Base-by-base conservation (phyloP, 1,140 invertebrate species). In the Nilaparvata lugens region DNA sequence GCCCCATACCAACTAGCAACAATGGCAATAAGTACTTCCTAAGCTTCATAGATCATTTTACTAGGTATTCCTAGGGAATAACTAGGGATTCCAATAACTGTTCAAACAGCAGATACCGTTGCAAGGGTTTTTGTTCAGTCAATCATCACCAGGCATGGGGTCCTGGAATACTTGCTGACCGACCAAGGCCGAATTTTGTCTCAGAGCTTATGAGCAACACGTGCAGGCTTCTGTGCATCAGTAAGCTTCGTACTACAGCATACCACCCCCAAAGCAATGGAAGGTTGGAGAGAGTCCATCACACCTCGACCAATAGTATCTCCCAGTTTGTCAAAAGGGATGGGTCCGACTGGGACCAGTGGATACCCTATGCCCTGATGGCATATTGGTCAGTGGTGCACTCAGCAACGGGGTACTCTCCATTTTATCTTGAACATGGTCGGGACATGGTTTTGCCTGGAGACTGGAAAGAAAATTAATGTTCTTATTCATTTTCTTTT, bases 41-140 rank as follows among this genome's bases (percentile, higher is more conserved):
- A 2, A 68, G 70, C 0, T 52, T 70, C 7, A 60, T 64, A 0
- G 66, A 68, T 42, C 61, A 65, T 35, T 70, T 68, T 13, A 71
- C 71, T 2, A 66, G 67, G 54, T 73, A 63, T 59, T 25, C 24
- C 2, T 63, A 69, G n/a, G n/a, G n/a, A n/a, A n/a, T n/a, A n/a
- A n/a, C n/a, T n/a, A 56, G 65, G 64, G 9, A 67, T 60, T 18
- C 52, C 67, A 28, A 16, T 72, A 5, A 57, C 59, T 25, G 52
- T 72, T 52, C 61, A 69, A 58, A 65, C 61, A 19, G 65, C 68
- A 6, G 58, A 66, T 43, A 66, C 62, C 0, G 60, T 67, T 16
- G 64, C 66, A 9, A 53, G 56, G 11, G 52, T 52, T 9, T 60
- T 69, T 9, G 65, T 66, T 6, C 13, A 65, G 54, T 16, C 65